Base-by-base conservation (phyloP, 1,140 invertebrate species). In the Drosophila mauritiana region DNA sequence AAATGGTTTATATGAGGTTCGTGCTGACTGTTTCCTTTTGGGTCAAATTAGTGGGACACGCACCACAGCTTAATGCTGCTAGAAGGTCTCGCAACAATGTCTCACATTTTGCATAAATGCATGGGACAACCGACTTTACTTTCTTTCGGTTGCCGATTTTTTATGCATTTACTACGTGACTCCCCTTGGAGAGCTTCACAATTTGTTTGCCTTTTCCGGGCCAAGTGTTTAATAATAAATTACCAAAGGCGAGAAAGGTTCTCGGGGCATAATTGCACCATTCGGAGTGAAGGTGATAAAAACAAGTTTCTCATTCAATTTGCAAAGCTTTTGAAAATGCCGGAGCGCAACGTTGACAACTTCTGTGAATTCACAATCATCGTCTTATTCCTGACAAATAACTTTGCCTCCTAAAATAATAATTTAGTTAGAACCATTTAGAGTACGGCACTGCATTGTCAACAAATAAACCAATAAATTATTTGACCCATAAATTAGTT, bases 211-310 rank as follows among this genome's bases (percentile, higher is more conserved):
- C 63, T 27, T 22, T 36, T 20, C 27, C 20, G 58, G 79, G 53
- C 79, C 61, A 78, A 82, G 68, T 68, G 70, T 84, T 83, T 84
- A 84, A 83, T 83, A 84, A 83, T 84, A 84, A 76, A 84, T 84
- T 72, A 76, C 61, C 15, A 34, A 15, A 11, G 54, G 37, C 59
- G 59, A 63, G 25, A 59, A 34, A 59, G 59, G 36, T 58, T 40
- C 36, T 40, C 8, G 3, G 36, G 25, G 53, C 34, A 42, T 42
- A 58, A 37, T 58, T 58, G 56, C 11, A 58, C 53, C 58, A 31
- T 40, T 62, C 17, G 25, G 15, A 31, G 12, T 42, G 40, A 8
- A 34, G 59, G 59, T 39, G 63, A 65, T 61, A 64, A 20, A 22
- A 36, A 63, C 31, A 2, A 64, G 43, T 39, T 31, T 6, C 13